phyloP scores from a whole-genome alignment of 1,140 invertebrate species.

The Yoshiicerus persimilis region DNA sequence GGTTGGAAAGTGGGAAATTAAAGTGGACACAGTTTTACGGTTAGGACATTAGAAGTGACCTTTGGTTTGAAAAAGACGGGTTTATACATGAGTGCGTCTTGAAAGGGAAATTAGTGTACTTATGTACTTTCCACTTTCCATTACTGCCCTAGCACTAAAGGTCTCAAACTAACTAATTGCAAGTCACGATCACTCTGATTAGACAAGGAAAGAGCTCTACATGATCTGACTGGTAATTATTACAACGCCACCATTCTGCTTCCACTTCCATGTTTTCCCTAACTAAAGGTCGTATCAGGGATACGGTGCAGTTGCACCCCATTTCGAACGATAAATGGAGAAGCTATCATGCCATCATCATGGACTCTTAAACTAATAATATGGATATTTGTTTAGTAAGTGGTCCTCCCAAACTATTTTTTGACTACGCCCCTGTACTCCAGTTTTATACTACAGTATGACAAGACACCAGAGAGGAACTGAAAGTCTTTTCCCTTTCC shows the following conservation, averaged over 20 bases:
- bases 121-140: neutral
- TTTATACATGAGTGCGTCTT: neutral
- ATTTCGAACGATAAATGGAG: too few relatives aligned
- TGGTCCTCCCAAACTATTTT: neutral
- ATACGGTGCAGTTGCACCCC: neutral
- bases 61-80: neutral
- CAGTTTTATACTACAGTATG: neutral
- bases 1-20: too few relatives aligned
- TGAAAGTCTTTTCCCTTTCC: neutral
- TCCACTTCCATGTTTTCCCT: neutral
- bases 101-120: neutral
- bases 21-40: too few relatives aligned
- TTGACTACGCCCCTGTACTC: neutral
- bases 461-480: neutral
- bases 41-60: neutral
- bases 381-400: too few relatives aligned
- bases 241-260: neutral
- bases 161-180: slow-evolving; percentile 22
- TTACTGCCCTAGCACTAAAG: neutral
- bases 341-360: too few relatives aligned
- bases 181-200: slow-evolving; percentile 24
- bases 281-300: neutral
- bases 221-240: slow-evolving; percentile 25
- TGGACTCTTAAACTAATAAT: too few relatives aligned
- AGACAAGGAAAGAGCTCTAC: slow-evolving; percentile 21